These are phyloP conservation scores for Tipula confusa DNA, from an alignment of 2,888 invertebrate genomes.

Conservation along the genomic window DNA sequence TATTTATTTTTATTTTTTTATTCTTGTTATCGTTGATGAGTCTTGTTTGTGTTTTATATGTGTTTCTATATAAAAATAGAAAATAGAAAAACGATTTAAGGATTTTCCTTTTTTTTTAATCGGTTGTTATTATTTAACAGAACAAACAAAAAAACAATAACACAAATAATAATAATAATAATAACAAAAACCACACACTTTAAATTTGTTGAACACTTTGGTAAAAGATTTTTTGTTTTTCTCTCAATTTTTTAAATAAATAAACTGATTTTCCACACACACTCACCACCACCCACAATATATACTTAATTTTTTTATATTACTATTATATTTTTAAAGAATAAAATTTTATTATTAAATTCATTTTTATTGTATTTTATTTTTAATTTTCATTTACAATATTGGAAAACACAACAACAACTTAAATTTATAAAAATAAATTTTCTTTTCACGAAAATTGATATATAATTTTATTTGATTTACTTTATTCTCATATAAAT, in stretches of 20 bases:
- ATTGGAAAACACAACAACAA: not conserved
- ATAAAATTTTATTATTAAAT: slow-evolving; percentile 6
- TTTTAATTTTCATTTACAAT: not conserved
- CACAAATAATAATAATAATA: no score
- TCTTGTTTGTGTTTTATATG: not conserved
- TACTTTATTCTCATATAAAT: not conserved
- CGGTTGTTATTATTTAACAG: not conserved
- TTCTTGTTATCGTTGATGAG: not conserved
- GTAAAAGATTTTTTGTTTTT: not conserved
- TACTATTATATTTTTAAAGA: not conserved
- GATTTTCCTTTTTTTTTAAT: not conserved
- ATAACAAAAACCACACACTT: not conserved
- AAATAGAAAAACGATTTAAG: slow-evolving; percentile 20
- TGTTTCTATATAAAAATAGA: not conserved
- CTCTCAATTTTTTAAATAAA: not conserved
- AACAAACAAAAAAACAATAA: not conserved
- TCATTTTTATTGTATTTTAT: slow-evolving; percentile 13
- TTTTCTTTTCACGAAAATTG: not conserved
- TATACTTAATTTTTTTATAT: no score
- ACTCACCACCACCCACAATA: not conserved
- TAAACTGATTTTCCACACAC: not conserved
- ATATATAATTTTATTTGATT: not conserved
- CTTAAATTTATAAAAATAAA: not conserved
- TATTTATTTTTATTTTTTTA: no score
- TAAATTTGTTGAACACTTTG: not conserved